Conservation (phyloP, 2,113 vertebrate species). For the Albula goreensis region DNA sequence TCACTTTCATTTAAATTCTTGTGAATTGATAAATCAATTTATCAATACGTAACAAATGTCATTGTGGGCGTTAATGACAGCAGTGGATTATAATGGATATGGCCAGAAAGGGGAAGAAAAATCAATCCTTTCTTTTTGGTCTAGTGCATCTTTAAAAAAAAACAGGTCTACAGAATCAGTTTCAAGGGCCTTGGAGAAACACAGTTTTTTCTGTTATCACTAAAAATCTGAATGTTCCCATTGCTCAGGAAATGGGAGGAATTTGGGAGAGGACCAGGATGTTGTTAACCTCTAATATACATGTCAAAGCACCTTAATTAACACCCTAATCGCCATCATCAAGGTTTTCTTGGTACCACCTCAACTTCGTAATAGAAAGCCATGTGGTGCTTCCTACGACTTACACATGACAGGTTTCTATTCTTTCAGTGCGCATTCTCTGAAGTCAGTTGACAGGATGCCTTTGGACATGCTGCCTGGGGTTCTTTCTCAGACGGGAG, state of each 20-base stretch:
- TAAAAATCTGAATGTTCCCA: not conserved
- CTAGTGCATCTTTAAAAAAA: not conserved
- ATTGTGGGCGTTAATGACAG: constrained; percentile 68
- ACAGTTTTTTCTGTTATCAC: not conserved
- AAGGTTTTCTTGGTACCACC: constrained; percentile 61
- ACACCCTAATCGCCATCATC: constrained; percentile 66
- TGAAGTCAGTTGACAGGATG: constrained; percentile 63
- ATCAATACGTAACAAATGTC: constrained; percentile 72
- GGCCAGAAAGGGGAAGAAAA: constrained; percentile 47
- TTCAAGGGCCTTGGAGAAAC: not conserved
- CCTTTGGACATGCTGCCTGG: constrained; percentile 48
- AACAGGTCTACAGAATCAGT: not conserved
- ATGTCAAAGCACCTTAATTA: constrained; percentile 72
- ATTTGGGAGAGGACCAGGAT: constrained; percentile 54
- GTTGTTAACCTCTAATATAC: constrained; percentile 59
- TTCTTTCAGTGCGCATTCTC: constrained; percentile 68
- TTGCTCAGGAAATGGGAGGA: constrained; percentile 42
- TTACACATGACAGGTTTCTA: constrained; percentile 63
- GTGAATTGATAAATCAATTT: constrained; percentile 65
- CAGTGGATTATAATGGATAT: constrained; percentile 69
- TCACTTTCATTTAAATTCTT: constrained; percentile 68
- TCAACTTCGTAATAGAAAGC: constrained; percentile 27
- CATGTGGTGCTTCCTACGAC: constrained; percentile 43
- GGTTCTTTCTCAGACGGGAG: constrained; percentile 22
- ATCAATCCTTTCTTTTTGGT: constrained; percentile 56